phyloP scores from a whole-genome alignment of 2,888 invertebrate species.

The Cetonia aurata region DNA sequence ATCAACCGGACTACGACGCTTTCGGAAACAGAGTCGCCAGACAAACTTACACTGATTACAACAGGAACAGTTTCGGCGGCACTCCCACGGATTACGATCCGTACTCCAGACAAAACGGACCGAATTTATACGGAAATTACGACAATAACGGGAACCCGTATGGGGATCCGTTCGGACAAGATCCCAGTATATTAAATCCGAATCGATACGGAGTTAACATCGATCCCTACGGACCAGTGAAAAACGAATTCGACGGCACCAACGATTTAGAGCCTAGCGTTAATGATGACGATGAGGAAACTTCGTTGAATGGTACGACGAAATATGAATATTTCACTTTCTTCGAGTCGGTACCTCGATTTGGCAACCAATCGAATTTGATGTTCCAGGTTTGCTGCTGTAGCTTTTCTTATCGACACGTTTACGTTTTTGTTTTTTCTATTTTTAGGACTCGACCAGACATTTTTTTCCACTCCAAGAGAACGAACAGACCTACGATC shows the following conservation, averaged over 20 bases:
- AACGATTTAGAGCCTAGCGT: neutral
- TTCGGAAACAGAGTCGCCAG: conserved; percentile 58
- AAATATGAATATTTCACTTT: conserved; percentile 76
- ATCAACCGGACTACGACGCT: conserved; percentile 56
- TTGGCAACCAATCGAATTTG: conserved; percentile 79
- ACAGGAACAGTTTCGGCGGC: conserved; percentile 40
- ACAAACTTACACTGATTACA: conserved; percentile 43
- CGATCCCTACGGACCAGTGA: conserved; percentile 56
- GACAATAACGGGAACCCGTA: conserved; percentile 45
- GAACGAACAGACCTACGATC: conserved; percentile 81
- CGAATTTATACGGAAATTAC: conserved; percentile 56
- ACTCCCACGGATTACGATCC: conserved; percentile 51
- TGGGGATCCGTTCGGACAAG: conserved; percentile 46
- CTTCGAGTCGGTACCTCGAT: conserved; percentile 79
- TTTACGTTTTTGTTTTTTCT: conserved; percentile 6
- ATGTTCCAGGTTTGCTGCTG: conserved; percentile 77
- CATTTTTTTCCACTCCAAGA: conserved; percentile 77
- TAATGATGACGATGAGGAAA: conserved; percentile 17
- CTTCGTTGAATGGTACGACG: conserved; percentile 51
- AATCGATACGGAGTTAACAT: conserved; percentile 61
- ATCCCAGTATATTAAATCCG: conserved; percentile 58
- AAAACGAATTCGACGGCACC: conserved; percentile 46
- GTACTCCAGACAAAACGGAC: conserved; percentile 52
- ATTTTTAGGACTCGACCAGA: conserved; percentile 77
- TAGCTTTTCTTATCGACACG: conserved; percentile 15